Base-by-base conservation (phyloP, 2,113 vertebrate species). In the Trochalopteron elliotii region DNA sequence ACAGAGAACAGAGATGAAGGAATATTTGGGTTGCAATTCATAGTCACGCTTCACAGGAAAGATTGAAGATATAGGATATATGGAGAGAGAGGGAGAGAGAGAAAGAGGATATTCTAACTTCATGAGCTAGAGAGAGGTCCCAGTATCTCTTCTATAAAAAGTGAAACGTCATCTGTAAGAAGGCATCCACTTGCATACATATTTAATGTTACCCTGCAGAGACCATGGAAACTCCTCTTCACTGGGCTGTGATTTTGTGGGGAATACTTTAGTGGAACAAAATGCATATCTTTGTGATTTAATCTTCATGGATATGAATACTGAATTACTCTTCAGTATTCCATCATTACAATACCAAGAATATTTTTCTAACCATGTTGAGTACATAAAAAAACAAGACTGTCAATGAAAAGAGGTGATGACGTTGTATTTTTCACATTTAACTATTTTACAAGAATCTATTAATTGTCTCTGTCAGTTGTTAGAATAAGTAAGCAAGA, bases 401-500 rank as follows among this genome's bases (percentile, higher is more conserved):
- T 81, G 5, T 12, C 39, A 65, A 31, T 45, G 40, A 67, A 81
- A 75, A 69, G 71, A 60, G 64, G 71, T 90, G 84, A 82, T 95
- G 89, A 86, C 59, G 93, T 75, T 67, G 35, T 61, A 31, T 52
- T 80, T 95, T 92, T 93, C 90, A 61, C 21, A 3, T 92, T 81
- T 80, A 50, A 88, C 60, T 90, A 31, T 96, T 95, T 96, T 59
- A 93, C 70, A 83, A 85, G 84, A 95, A 74, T 92, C n/a, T 96
- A 63, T 90, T 94, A 94, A 97, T 93, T 94, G 69, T 65, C n/a
- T 93, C 68, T 93, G 89, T 93, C 95, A 95, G 47, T 93, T 97
- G 94, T 94, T 97, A 91, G 96, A 96, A 56, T 78, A 94, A 97
- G 83, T 91, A 91, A 95, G 90, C 80, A 88, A 93, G 92, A 97